Evolutionary conservation across 2,113 vertebrate genomes (phyloP), one percentile per base, ranked within the genome.

Genomic region (Nesospiza acunhae): DNA sequence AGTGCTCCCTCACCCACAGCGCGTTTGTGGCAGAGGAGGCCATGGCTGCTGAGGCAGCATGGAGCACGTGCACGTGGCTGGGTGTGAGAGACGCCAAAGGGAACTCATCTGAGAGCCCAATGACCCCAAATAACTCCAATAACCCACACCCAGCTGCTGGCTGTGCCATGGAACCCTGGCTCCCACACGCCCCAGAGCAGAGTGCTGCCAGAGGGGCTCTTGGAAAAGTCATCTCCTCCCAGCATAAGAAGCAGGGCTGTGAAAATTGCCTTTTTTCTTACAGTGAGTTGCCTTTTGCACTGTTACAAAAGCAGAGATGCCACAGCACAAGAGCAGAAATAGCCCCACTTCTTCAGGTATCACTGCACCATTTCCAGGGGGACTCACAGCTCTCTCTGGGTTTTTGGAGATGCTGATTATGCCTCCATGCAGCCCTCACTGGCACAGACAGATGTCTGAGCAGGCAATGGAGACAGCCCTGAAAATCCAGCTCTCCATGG

Each of bases 21-120:
- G 3, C 0, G 0, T 74, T 44, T 24, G 47, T 8, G 1, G 31
- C 75, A 56, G 62, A n/a, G 30, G 42, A 42, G 41, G 52, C 0
- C 2, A 17, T 1, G 24, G 58, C 72, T 84, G 42, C 31, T 41
- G 23, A 30, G 7, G 9, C 47, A 49, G 49, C 0, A 2, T 22
- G 24, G 52, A 24, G 33, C 5, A 8, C 8, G 18, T 58, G 42
- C 35, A 9, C 0, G 1, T 13, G 55, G n/a, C 52, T 2, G 82
- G 39, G 21, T 53, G 60, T 46, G 84, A 24, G 46, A 76, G 84
- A 30, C 49, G 39, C 30, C 67, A 39, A 18, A 89, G 68, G 63
- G 50, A 80, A 73, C 49, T 83, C 49, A 30, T 18, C 55, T 55
- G 15, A 47, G 19, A 1, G 2, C 58, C 35, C 24, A 37, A 27